Evolutionary conservation across 2,797 vertebrate species (phyloP).

Genomic region (Champsocephalus gunnari): DNA sequence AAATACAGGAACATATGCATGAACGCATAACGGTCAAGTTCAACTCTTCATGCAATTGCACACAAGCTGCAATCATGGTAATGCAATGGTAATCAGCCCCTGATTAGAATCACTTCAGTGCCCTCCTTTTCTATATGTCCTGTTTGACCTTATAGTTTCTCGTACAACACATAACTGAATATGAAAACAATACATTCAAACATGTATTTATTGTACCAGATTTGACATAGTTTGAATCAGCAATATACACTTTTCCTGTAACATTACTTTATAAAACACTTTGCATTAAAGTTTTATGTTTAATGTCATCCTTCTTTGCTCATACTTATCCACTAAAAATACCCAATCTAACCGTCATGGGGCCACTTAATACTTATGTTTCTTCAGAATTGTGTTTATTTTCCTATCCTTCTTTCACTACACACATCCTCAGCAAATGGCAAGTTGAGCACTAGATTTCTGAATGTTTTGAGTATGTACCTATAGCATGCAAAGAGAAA

Average conservation of each 20-base stretch:
- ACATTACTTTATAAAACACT: not conserved
- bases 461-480: not conserved
- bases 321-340: not conserved
- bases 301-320: too few species aligned
- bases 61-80: conserved; percentile 44
- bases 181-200: not conserved
- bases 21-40: conserved; percentile 18
- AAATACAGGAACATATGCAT: conserved; percentile 26
- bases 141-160: not conserved
- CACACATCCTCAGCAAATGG: not conserved
- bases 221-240: too few species aligned
- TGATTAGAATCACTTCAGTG: conserved; percentile 45
- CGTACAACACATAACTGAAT: not conserved
- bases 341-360: not conserved
- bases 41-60: conserved; percentile 37
- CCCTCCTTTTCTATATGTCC: not conserved
- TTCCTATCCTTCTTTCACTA: not conserved
- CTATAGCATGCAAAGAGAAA: not conserved
- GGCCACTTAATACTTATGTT: not conserved
- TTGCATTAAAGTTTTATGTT: too few species aligned
- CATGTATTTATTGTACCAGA: too few species aligned
- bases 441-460: not conserved
- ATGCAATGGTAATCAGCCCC: conserved; percentile 36
- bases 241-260: too few species aligned
- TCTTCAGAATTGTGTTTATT: not conserved